phyloP scores from a whole-genome alignment of 2,888 invertebrate species.

The Candidula unifasciata region DNA sequence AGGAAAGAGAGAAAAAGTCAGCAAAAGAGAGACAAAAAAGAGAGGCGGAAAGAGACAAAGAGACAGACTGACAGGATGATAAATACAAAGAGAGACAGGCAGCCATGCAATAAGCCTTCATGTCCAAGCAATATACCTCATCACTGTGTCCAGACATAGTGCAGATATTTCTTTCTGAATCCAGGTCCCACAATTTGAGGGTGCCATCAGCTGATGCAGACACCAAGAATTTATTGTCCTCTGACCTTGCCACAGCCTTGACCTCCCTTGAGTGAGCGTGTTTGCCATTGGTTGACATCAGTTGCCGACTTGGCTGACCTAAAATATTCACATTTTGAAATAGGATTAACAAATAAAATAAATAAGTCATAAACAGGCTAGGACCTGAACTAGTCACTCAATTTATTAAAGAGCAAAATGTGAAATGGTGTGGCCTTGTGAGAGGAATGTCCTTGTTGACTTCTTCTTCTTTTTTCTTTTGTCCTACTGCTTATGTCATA shows the following conservation, averaged over 20 bases:
- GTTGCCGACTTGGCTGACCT: slow-evolving; percentile 71
- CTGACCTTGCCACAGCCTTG: slow-evolving; percentile 74
- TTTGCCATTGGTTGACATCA: slow-evolving; percentile 67
- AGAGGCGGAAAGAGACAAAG: neutral
- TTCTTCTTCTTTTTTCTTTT: no score
- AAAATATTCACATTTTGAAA: neutral
- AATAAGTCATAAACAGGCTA: no score
- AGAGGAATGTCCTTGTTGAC: no score
- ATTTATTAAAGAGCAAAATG: no score
- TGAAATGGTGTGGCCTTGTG: no score
- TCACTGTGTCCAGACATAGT: slow-evolving; percentile 76
- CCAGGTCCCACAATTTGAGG: slow-evolving; percentile 77
- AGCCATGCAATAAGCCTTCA: neutral
- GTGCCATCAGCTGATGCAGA: slow-evolving; percentile 77
- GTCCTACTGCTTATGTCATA: no score
- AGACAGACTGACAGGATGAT: neutral
- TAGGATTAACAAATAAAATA: neutral
- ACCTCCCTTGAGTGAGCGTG: slow-evolving; percentile 76
- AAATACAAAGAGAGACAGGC: neutral
- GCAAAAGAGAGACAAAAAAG: no score
- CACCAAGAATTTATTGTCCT: slow-evolving; percentile 74
- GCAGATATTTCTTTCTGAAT: slow-evolving; percentile 73
- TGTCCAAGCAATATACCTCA: slow-evolving; percentile 67
- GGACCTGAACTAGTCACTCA: no score
- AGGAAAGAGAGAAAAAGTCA: no score